phyloP scores from a whole-genome alignment of 1,140 invertebrate species.

The Rhagoletis zephyria region DNA sequence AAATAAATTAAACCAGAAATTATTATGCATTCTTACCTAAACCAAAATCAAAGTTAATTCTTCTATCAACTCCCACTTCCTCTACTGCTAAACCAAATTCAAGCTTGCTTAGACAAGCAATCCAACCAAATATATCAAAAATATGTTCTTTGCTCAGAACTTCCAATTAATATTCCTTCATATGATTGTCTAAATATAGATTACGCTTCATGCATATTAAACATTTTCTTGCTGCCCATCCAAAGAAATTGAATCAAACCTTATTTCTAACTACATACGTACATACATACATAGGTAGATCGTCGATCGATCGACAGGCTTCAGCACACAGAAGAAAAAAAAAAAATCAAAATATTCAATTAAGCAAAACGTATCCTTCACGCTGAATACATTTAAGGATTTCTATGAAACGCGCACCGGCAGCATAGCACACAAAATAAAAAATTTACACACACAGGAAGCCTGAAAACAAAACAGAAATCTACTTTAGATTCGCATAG shows the following conservation, averaged over 20 bases:
- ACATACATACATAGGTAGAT: too few species aligned
- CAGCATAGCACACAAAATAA: not conserved
- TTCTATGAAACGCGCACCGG: constrained; percentile 3
- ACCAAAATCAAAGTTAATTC: not conserved
- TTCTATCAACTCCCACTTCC: not conserved
- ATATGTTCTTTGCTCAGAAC: not conserved
- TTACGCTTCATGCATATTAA: constrained; percentile 30
- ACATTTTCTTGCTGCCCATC: not conserved
- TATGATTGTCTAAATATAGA: not conserved
- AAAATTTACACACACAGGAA: not conserved
- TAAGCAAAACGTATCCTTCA: constrained; percentile 31
- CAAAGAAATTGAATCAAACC: not conserved
- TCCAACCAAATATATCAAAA: not conserved
- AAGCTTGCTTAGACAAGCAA: not conserved
- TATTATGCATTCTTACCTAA: too few species aligned
- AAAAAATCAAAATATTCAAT: constrained; percentile 35
- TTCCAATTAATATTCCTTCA: not conserved
- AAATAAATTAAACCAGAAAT: too few species aligned
- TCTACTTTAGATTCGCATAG: not conserved
- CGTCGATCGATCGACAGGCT: not conserved
- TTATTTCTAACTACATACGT: not conserved
- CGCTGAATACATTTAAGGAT: not conserved
- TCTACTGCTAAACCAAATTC: not conserved
- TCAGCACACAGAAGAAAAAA: not conserved
- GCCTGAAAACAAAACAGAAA: not conserved